phyloP scores from a whole-genome alignment of 2,797 vertebrate genomes.

The Sebastes cheni region DNA sequence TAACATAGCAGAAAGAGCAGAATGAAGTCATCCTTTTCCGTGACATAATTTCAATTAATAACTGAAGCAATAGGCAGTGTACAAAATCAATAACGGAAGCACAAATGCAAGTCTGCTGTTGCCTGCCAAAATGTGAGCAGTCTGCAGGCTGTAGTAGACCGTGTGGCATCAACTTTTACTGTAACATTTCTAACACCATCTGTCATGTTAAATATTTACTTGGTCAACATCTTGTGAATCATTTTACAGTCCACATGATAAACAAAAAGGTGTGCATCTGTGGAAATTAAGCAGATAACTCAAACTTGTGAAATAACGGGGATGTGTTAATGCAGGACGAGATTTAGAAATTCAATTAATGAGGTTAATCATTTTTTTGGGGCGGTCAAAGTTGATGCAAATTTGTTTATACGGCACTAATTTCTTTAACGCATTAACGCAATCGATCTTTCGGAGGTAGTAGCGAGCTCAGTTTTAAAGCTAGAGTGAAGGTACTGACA shows the following conservation, averaged over 20 bases:
- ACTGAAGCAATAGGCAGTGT: not conserved
- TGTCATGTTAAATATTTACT: not conserved
- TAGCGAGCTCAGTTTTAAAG: no score
- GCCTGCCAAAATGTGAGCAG: constrained; percentile 5
- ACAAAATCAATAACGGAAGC: not conserved
- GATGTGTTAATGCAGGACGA: not conserved
- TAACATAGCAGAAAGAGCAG: not conserved
- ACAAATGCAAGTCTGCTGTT: not conserved
- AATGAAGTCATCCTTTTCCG: not conserved
- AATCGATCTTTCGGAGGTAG: no score
- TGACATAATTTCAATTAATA: constrained; percentile 1
- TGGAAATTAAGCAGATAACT: not conserved
- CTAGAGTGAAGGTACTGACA: no score
- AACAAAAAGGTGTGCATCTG: not conserved
- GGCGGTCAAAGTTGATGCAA: no score
- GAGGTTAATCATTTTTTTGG: no score
- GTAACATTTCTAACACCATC: not conserved
- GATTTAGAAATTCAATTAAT: no score
- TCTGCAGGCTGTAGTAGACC: not conserved
- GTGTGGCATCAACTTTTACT: not conserved
- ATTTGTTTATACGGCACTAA: no score
- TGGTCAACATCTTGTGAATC: not conserved
- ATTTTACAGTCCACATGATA: not conserved
- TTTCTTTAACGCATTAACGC: no score
- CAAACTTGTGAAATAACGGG: not conserved